phyloP scores from a whole-genome alignment of 2,797 vertebrate species.

The Lithobates sylvaticus region DNA sequence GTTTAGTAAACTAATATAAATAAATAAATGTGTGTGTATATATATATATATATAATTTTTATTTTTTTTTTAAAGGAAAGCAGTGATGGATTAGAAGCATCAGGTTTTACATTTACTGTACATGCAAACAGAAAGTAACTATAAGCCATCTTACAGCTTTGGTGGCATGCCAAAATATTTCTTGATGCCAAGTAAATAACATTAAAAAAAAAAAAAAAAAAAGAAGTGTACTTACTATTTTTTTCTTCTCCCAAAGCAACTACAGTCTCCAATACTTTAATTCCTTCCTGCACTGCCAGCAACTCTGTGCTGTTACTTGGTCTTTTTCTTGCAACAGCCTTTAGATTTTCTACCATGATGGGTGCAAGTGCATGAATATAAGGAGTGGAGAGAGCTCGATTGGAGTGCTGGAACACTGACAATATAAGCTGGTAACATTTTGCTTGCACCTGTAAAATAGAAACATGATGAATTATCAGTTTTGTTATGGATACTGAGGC shows the following conservation, averaged over 20 bases:
- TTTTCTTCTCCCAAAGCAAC: constrained; percentile 95
- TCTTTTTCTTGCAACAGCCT: constrained; percentile 87
- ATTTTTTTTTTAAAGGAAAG: no score
- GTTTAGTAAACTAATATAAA: no score
- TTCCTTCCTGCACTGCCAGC: constrained; percentile 93
- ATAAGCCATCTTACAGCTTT: no score
- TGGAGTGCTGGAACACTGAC: constrained; percentile 95
- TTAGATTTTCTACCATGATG: constrained; percentile 93
- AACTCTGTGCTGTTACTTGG: constrained; percentile 85
- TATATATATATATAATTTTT: no score
- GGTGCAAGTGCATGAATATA: constrained; percentile 96
- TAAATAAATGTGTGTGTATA: no score
- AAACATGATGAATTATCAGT: not conserved
- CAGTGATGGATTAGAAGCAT: no score
- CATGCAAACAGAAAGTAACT: no score
- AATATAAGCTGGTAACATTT: constrained; percentile 96
- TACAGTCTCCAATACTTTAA: constrained; percentile 92
- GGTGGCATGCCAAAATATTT: no score
- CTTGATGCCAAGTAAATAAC: no score
- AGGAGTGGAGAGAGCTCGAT: constrained; percentile 90
- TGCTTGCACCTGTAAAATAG: constrained; percentile 87
- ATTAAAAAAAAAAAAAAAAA: not conserved
- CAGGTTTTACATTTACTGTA: no score
- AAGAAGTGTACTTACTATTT: constrained; percentile 85
- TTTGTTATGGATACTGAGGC: no score